Evolutionary conservation across 2,797 vertebrate genomes (phyloP), one percentile per base, ranked within the genome.

Genomic region (Tapera naevia): DNA sequence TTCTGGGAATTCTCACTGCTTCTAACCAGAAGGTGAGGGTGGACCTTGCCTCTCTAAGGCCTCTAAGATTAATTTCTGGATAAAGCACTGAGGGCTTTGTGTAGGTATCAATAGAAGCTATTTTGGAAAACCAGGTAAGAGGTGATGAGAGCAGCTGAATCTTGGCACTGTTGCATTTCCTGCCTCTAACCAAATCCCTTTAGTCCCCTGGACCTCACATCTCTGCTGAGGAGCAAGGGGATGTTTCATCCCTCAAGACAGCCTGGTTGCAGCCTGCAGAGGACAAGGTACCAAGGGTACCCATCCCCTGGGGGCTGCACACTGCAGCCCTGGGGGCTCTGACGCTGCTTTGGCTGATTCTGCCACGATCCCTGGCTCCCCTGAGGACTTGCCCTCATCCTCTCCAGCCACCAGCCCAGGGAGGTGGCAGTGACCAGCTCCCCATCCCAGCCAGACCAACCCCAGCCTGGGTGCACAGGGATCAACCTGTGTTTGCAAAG

Each of bases 191-290:
- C 62, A 33, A 28, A 56, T 3, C 58, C 51, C 53, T 25, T 54
- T 3, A 37, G 57, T n/a, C 25, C 37, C 32, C 8, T 0, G 2
- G 17, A 3, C 22, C 25, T 50, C 23, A 0, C 2, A 1, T 10
- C 71, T 17, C 39, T 0, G 1, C 35, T 8, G 2, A 0, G 17
- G 45, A 23, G 28, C 46, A 15, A 16, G 53, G 61, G n/a, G 48
- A 30, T 7, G 32, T 7, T 30, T 48, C 10, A 13, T 37, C 11
- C 60, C 17, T n/a, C 1, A 4, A 25, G 64, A 33, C n/a, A 80
- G n/a, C 73, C 33, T 2, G 7, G 67, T 45, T 21, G 23, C 25
- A 28, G 37, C 3, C 7, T 14, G n/a, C 48, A 62, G 58, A 51
- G 33, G 23, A 30, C 37, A 10, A 24, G 33, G n/a, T 60, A 15